These are phyloP conservation scores for Megalonaias nervosa DNA, from an alignment of 1,140 invertebrate species.

Conservation along the genomic window DNA sequence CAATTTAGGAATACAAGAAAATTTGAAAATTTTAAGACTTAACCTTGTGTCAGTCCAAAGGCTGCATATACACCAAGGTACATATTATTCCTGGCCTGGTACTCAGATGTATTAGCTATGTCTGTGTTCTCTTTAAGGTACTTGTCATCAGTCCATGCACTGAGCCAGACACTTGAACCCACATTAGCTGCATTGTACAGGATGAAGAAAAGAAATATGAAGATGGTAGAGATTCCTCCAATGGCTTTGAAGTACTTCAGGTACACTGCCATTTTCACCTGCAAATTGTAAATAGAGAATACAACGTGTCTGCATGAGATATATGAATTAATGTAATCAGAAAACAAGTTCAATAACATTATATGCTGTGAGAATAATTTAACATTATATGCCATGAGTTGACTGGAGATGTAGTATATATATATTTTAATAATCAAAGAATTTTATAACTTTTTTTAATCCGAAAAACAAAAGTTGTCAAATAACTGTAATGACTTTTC, in stretches of 20 bases:
- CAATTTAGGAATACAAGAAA: no score
- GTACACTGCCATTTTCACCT: conserved; percentile 60
- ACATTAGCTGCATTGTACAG: conserved; percentile 49
- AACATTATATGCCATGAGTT: no score
- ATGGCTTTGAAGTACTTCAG: conserved; percentile 56
- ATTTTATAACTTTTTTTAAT: no score
- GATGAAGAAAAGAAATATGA: conserved; percentile 49
- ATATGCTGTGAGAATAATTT: no score
- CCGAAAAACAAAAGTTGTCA: no score
- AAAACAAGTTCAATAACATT: no score
- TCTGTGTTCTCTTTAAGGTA: conserved; percentile 43
- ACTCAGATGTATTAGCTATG: conserved; percentile 49
- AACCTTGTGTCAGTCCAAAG: conserved; percentile 65
- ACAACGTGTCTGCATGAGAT: no score
- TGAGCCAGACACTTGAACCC: conserved; percentile 61
- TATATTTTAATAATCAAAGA: no score
- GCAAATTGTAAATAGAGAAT: conserved; percentile 26
- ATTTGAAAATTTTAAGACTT: background rate
- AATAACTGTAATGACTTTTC: no score
- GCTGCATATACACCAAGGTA: conserved; percentile 63
- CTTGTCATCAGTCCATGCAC: conserved; percentile 59
- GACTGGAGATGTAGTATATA: no score
- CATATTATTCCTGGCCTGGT: conserved; percentile 55
- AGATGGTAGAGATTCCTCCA: conserved; percentile 36
- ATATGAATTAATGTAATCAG: no score